Conservation (phyloP, 2,797 vertebrate species). For the Sciurus carolinensis region DNA sequence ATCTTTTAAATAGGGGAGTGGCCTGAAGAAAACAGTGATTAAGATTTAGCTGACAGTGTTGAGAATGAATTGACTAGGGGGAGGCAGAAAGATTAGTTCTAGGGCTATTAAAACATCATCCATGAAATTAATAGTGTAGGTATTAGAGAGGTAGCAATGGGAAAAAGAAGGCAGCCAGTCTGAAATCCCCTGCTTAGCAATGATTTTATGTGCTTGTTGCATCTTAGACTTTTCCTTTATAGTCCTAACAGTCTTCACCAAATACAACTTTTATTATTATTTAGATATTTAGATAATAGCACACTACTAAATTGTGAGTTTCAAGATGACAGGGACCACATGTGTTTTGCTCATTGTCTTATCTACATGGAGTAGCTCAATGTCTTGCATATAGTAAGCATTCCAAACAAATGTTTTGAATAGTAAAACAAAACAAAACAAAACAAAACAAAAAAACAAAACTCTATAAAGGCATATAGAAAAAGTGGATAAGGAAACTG, state of each 20-base stretch:
- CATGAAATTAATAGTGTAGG: not conserved
- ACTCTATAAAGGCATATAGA: not conserved
- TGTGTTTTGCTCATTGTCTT: not conserved
- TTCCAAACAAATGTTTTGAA: not conserved
- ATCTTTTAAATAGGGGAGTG: not conserved
- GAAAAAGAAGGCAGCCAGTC: not conserved
- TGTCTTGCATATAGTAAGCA: not conserved
- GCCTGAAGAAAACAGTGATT: conserved; percentile 31
- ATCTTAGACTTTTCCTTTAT: conserved; percentile 1
- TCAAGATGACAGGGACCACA: not conserved
- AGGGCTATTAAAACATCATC: conserved; percentile 38
- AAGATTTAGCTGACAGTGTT: conserved; percentile 46
- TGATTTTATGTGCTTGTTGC: not conserved
- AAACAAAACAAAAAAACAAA: not conserved
- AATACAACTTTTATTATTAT: not conserved
- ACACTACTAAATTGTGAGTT: not conserved
- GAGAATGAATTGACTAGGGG: not conserved
- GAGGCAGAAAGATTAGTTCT: conserved; percentile 12
- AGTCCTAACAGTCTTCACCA: not conserved
- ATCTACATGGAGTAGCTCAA: not conserved
- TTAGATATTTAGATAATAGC: not conserved
- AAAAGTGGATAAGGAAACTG: not conserved
- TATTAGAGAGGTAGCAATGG: not conserved
- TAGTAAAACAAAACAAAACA: not conserved
- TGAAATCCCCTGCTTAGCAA: not conserved